Evolutionary conservation across 2,113 vertebrate species (phyloP), one percentile per base, ranked within the genome.

Genomic region (Apistogramma diplotaenia): DNA sequence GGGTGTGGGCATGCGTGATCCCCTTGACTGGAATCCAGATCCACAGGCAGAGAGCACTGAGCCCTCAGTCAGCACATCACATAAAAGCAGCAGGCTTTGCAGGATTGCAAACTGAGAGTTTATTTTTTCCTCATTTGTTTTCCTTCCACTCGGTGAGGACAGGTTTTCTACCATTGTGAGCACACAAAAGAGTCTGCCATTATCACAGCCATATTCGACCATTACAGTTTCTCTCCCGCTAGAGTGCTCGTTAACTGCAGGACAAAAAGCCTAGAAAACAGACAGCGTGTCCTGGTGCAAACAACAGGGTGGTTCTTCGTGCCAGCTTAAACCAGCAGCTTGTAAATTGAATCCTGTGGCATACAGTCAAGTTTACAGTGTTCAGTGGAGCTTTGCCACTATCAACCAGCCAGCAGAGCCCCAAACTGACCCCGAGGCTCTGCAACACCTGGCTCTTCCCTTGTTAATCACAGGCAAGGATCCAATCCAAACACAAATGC

Each of bases 321-420:
- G 90, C 90, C 89, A 87, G 87, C 91, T 89, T 89, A 89, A 90
- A 91, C 90, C 84, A 91, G 90, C 91, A 93, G 92, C 90, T 94
- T 92, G 91, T 89, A 92, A 93, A 94, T 91, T 89, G 91, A 92
- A 91, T 93, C 88, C 87, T 65, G 84, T 93, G 93, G 92, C 90
- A 89, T 83, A 79, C 85, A 83, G 87, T 93, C 91, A 93, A 89
- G 86, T 91, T 88, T 89, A 89, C 87, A 89, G 87, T 88, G 88
- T 93, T 92, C 88, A 84, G 78, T 83, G 88, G 82, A 87, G 84
- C 87, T 84, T 81, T 88, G 90, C 90, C 86, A 82, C 87, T 59
- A 79, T 91, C 83, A 85, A 73, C 74, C 82, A 78, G 89, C 90
- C 85, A 87, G 51, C 89, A 85, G 78, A 89, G 82, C 84, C 91